Evolutionary conservation across 2,113 vertebrate genomes (phyloP), one percentile per base, ranked within the genome.

Genomic region (Himantopus leucocephalus): DNA sequence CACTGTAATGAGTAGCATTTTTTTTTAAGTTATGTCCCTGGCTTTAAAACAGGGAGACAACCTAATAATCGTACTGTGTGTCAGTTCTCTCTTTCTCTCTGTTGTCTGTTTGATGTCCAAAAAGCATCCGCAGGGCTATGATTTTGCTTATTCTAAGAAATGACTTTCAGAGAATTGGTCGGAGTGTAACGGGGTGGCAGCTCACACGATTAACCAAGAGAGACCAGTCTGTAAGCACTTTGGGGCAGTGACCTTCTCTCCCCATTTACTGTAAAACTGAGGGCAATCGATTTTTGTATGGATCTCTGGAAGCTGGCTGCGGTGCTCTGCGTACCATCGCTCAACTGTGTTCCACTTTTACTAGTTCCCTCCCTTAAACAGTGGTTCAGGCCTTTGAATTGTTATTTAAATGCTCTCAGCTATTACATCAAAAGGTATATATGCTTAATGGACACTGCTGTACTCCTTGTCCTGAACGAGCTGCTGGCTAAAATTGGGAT

Each of bases 51-150:
- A 50, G 15, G 9, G 41, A 93, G 32, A 27, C 27, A 55, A 70
- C 26, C 48, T 72, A 16, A 13, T 13, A 23, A 56, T 3, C 1
- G 2, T 74, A 11, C n/a, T 16, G 50, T 0, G 0, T 35, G 12
- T 63, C 2, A 0, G 32, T 39, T 74, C 50, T 80, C 29, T 78
- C n/a, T 48, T 53, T 43, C n/a, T 52, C 52, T 74, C 48, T 8
- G 5, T 14, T 83, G 71, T 78, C 41, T 66, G 43, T 56, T 35
- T 85, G 80, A 43, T 62, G 20, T 30, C 68, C 87, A 37, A 18
- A 30, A 82, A 85, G 73, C 34, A 85, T 48, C 77, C 15, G 5
- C 12, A 21, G 66, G 48, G 56, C 64, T 72, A 4, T 39, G 55
- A 56, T 82, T 91, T 63, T 94, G 95, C 62, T 72, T 92, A 55